phyloP scores from a whole-genome alignment of 2,888 invertebrate genomes.

The Tetheella fluctuosa region DNA sequence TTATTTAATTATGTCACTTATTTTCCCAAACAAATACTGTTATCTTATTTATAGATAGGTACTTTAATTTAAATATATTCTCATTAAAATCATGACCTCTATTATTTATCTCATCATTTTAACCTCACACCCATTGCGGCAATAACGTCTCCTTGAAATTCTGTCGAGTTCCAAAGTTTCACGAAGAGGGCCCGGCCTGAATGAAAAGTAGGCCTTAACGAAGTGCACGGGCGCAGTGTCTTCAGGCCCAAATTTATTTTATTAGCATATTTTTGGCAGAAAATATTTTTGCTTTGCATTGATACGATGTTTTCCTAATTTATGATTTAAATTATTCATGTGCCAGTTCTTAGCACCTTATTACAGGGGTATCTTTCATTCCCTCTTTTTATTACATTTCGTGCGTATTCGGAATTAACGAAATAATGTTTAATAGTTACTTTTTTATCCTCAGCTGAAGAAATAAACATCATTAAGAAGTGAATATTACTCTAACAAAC shows the following conservation, averaged over 20 bases:
- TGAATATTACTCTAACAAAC: not conserved
- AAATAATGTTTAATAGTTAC: too few relatives aligned
- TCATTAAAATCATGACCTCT: not conserved
- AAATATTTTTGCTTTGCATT: constrained; percentile 3
- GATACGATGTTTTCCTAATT: constrained; percentile 8
- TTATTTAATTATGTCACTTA: not conserved
- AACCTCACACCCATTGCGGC: not conserved
- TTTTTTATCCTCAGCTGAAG: too few relatives aligned
- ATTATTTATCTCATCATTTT: not conserved
- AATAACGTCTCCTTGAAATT: constrained; percentile 34
- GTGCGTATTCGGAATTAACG: too few relatives aligned
- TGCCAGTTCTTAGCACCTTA: not conserved
- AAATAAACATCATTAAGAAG: too few relatives aligned
- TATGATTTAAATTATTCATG: not conserved
- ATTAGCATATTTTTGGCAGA: not conserved
- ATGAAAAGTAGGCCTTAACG: constrained; percentile 39
- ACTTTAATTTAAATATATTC: too few relatives aligned
- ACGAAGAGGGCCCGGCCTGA: constrained; percentile 31
- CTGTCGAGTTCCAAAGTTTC: constrained; percentile 38
- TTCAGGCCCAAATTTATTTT: not conserved
- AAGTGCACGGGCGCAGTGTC: constrained; percentile 21
- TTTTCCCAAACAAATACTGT: not conserved
- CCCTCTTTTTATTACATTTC: not conserved
- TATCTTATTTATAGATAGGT: too few relatives aligned
- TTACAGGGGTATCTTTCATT: too few relatives aligned